phyloP scores from a whole-genome alignment of 2,113 vertebrate genomes.

The Percopsis transmontana region DNA sequence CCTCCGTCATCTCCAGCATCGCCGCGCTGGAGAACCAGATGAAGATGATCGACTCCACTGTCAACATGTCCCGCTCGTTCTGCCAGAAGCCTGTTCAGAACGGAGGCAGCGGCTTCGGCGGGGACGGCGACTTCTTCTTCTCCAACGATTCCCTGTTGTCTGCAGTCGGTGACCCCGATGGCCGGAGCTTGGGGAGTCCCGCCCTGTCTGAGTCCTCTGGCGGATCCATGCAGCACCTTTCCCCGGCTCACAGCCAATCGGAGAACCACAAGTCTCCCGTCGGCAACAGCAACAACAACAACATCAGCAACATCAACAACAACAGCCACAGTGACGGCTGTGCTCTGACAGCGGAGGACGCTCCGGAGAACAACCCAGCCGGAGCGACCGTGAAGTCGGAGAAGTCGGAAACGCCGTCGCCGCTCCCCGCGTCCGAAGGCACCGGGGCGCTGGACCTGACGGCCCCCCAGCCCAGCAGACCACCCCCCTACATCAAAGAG shows the following conservation, averaged over 20 bases:
- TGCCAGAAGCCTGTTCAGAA: conserved; percentile 85
- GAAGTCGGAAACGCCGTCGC: conserved; percentile 89
- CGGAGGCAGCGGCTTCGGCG: conserved; percentile 77
- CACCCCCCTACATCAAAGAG: conserved; percentile 86
- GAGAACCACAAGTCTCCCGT: conserved; percentile 92
- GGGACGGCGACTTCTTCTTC: conserved; percentile 89
- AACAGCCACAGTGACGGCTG: conserved; percentile 62
- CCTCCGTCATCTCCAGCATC: conserved; percentile 94
- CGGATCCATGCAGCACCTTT: conserved; percentile 89
- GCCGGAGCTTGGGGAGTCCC: conserved; percentile 92
- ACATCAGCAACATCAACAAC: conserved; percentile 73
- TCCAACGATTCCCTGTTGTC: conserved; percentile 84
- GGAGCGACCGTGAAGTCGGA: conserved; percentile 85
- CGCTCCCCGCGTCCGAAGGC: conserved; percentile 82
- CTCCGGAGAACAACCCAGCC: too few species aligned
- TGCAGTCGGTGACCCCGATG: conserved; percentile 86
- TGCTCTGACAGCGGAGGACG: too few species aligned
- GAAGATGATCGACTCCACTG: conserved; percentile 96
- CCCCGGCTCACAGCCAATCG: conserved; percentile 87
- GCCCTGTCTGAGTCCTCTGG: conserved; percentile 92
- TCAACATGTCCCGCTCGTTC: conserved; percentile 85
- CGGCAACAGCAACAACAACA: conserved; percentile 83
- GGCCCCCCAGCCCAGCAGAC: conserved; percentile 84
- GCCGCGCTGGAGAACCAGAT: conserved; percentile 98
- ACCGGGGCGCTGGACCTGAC: conserved; percentile 95